Evolutionary conservation across 2,797 vertebrate genomes (phyloP), one percentile per base, ranked within the genome.

Genomic region (Silurus lanzhouensis): DNA sequence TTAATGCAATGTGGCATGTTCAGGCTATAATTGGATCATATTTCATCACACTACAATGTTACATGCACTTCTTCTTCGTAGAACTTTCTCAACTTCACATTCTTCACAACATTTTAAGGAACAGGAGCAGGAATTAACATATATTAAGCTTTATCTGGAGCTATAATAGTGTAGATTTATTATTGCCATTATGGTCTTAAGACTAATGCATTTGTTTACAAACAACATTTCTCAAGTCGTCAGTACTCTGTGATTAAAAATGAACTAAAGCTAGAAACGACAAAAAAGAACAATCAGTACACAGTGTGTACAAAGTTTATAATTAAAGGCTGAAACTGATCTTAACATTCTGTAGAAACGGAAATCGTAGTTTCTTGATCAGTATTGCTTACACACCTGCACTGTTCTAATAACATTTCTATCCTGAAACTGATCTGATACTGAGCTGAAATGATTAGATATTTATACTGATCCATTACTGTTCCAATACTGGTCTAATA

Each of bases 1-100:
- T 72, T 84, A 85, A 84, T 72, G 14, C 19, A 66, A 66, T 58
- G 78, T 75, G 70, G 20, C 46, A 19, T 85, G 20, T 81, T 64
- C 22, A 10, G 12, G 57, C 52, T 85, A 74, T 81, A 81, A 85
- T 81, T 72, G 44, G 77, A 85, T 81, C 25, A 20, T n/a, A 74
- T 55, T 60, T 84, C 60, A 74, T 60, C 75, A 78, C 27, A 44
- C 75, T 61, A 38, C 27, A 61, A n/a, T 0, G 22, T 63, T 68
- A 81, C 60, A 81, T 25, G 6, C 60, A 38, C 60, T 71, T 25
- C 68, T 81, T 5, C 61, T 15, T 74, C 25, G 6, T 6, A 72
- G 9, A 74, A 81, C 27, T 63, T 75, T 19, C n/a, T 61, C 20
- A 44, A 25, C 27, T 64, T 64, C 4, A 38, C 38, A 9, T 74